Conservation (phyloP, 2,797 vertebrate species). For the Melanotaenia parkinsoni region DNA sequence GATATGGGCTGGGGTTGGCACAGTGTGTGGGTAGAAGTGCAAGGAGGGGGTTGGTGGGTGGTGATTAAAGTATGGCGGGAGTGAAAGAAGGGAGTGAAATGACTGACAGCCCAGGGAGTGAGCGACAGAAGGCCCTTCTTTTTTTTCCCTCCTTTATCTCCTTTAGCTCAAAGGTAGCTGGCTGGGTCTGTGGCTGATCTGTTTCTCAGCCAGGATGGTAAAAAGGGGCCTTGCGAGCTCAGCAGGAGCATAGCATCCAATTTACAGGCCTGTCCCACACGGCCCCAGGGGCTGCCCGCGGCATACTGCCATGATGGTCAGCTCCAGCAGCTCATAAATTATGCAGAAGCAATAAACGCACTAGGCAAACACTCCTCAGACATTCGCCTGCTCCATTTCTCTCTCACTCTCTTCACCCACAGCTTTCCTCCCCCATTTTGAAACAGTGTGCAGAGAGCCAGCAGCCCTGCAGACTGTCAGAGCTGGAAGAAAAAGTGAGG, state of each 20-base stretch:
- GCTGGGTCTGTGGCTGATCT: conserved; percentile 80
- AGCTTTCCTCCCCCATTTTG: conserved; percentile 72
- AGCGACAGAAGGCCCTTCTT: conserved; percentile 79
- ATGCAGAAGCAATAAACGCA: conserved; percentile 96
- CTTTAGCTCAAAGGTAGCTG: conserved; percentile 81
- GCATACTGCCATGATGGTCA: conserved; percentile 90
- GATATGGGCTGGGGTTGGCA: conserved; percentile 66
- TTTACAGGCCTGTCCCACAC: conserved; percentile 93
- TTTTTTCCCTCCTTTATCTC: conserved; percentile 30
- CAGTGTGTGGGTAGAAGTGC: conserved; percentile 40
- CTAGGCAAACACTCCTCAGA: conserved; percentile 88
- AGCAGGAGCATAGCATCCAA: conserved; percentile 90
- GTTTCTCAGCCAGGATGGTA: conserved; percentile 85
- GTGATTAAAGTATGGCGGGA: conserved; percentile 82
- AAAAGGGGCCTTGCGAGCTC: conserved; percentile 86
- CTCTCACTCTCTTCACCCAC: conserved; percentile 49
- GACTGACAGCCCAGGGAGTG: conserved; percentile 87
- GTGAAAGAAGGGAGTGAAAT: conserved; percentile 62
- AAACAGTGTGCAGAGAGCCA: conserved; percentile 71
- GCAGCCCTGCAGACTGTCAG: conserved; percentile 70
- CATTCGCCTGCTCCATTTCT: conserved; percentile 72
- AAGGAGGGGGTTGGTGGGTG: conserved; percentile 56
- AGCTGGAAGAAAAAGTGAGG: conserved; percentile 62
- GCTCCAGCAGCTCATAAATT: conserved; percentile 93
- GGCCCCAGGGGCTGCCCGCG: conserved; percentile 89